Evolutionary conservation across 1,140 invertebrate species (phyloP), one percentile per base, ranked within the genome.

Genomic region (Zaprionus vittiger): DNA sequence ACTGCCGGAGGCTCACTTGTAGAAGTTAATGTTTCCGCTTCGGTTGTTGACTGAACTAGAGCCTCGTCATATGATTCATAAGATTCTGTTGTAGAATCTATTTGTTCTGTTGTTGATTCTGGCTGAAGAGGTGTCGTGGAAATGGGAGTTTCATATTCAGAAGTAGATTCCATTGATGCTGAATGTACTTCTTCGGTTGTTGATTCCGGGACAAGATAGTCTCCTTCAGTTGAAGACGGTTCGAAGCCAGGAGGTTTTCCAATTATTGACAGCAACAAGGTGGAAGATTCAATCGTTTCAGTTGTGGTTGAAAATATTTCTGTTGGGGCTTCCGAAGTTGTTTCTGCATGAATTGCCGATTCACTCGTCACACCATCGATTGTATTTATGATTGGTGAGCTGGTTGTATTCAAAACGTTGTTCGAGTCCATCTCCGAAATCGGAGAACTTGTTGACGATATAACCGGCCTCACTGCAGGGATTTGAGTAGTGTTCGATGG

Each of bases 231-330:
- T 12, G 47, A 24, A 24, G 11, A 5, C 9, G 20, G 24, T 38
- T 83, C 77, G 2, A 66, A 22, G 0, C 66, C 77, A 7, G 80
- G 67, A 28, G 70, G 71, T 4, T 24, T 78, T 28, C 77, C 65
- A 69, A 89, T 83, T 38, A 87, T 89, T 24, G 70, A 31, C 12
- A 87, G 24, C 34, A 87, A 28, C 11, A 57, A 38, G 7, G 83
- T 74, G 1, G 66, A 44, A 0, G 49, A 52, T 44, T 76, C 60
- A 1, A 49, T 41, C 1, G 7, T 9, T 17, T 79, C 76, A 6
- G 76, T 79, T 6, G 60, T 73, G 15, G 31, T 38, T 15, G 67
- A 12, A 14, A 6, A 28, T 28, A 2, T 9, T 14, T 22, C 28
- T 5, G 74, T 79, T 31, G 74, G 54, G 0, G 44, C 31, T 15